These are phyloP conservation scores for Rhineura floridana DNA, from an alignment of 2,113 vertebrate genomes.

Conservation along the genomic window DNA sequence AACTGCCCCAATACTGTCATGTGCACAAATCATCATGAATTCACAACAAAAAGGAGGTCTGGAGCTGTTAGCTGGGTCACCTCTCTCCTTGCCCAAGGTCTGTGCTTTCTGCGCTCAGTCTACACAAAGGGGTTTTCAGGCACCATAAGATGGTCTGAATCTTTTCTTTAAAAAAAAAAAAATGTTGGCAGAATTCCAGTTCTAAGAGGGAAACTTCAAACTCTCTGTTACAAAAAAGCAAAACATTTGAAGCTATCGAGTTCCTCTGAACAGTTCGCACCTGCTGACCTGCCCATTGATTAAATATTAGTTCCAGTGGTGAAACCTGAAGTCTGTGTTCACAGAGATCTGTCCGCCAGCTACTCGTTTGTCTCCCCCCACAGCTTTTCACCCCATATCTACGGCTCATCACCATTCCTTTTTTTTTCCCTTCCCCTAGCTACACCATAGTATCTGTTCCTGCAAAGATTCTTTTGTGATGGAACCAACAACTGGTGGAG, in stretches of 20 bases:
- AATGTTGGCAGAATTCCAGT: slow-evolving; percentile 23
- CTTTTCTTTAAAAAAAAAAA: neutral
- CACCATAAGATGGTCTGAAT: neutral
- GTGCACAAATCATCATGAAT: too few relatives aligned
- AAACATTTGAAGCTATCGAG: neutral
- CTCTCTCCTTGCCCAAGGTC: neutral
- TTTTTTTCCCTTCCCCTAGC: neutral
- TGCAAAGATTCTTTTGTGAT: neutral
- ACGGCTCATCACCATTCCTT: neutral
- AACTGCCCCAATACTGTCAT: too few relatives aligned
- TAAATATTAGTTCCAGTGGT: slow-evolving; percentile 25
- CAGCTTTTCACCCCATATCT: neutral
- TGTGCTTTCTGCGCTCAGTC: neutral
- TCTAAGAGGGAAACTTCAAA: slow-evolving; percentile 23
- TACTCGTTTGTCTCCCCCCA: neutral
- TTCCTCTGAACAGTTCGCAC: neutral
- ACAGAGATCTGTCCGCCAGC: neutral
- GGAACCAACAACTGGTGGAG: neutral
- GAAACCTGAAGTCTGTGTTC: neutral
- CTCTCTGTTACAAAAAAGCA: slow-evolving; percentile 8
- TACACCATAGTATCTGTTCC: neutral
- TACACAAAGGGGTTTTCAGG: neutral
- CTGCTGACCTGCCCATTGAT: neutral
- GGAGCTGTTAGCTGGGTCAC: too few relatives aligned
- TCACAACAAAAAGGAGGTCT: too few relatives aligned